A percentile compares a stretch with the other conserved stretches of the same genome.
These are phyloP conservation scores for Gila robusta DNA, from an alignment of 2,797 vertebrate genomes.

Conservation along the genomic window DNA sequence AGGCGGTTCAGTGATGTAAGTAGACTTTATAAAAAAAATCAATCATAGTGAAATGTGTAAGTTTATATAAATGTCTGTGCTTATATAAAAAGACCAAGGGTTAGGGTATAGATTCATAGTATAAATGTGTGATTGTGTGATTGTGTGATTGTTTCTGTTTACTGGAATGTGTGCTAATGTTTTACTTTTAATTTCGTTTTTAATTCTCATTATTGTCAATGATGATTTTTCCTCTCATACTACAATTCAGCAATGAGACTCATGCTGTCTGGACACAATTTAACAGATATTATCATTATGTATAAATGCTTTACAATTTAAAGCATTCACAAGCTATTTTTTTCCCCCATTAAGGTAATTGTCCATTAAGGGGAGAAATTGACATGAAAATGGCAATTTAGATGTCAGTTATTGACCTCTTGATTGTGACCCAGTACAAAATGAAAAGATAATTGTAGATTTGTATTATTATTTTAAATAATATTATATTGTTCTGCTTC, in stretches of 20 bases:
- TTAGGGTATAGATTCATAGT: conserved; percentile 6
- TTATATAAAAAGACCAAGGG: not conserved
- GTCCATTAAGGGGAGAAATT: not conserved
- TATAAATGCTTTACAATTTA: not conserved
- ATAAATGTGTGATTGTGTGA: not conserved
- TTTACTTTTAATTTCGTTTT: conserved; percentile 10
- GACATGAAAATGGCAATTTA: not conserved
- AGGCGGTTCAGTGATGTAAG: conserved; percentile 80
- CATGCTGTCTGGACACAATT: not conserved
- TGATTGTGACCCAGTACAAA: not conserved
- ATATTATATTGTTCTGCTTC: not conserved
- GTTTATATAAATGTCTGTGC: not conserved
- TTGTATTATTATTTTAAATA: not conserved
- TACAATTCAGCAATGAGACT: not conserved
- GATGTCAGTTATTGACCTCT: not conserved
- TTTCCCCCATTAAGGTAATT: not conserved
- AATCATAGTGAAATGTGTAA: not conserved
- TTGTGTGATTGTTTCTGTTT: not conserved
- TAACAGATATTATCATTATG: not conserved
- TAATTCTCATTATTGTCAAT: not conserved
- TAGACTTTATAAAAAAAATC: conserved; percentile 48
- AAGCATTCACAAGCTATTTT: not conserved
- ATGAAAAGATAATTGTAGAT: not conserved
- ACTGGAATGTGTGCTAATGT: conserved; percentile 8
- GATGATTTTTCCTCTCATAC: not conserved